Evolutionary conservation across 2,113 vertebrate species (phyloP).

Genomic region (Scomber colias): DNA sequence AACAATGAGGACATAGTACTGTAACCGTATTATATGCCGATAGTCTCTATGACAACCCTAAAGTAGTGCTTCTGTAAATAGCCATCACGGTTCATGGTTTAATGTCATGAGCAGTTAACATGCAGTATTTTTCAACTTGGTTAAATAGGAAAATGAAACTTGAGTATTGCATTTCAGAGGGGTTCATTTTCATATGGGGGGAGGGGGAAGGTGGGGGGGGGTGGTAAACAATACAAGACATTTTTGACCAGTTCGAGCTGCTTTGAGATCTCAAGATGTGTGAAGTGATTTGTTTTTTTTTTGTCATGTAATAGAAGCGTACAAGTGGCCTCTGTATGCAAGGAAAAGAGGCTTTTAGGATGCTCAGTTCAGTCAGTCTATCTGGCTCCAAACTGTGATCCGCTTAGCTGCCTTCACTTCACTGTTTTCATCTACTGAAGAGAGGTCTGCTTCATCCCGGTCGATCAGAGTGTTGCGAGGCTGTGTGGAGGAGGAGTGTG

Average conservation of each 20-base stretch:
- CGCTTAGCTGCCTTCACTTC: too few species aligned
- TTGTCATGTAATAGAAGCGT: not conserved
- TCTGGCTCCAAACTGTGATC: not conserved
- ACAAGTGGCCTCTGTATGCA: constrained; percentile 54
- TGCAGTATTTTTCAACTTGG: constrained; percentile 41
- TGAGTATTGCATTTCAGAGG: constrained; percentile 20
- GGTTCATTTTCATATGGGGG: not conserved
- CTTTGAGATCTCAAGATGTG: not conserved
- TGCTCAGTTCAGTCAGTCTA: not conserved
- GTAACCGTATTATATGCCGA: constrained; percentile 16
- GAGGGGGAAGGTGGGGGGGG: too few species aligned
- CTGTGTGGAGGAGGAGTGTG: not conserved
- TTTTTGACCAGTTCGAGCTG: not conserved
- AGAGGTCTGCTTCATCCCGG: too few species aligned
- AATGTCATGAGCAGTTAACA: constrained; percentile 18
- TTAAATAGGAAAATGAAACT: constrained; percentile 2
- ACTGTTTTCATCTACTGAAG: not conserved
- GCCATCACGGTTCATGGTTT: constrained; percentile 8
- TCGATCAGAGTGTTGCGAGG: not conserved
- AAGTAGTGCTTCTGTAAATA: constrained; percentile 50
- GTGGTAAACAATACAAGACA: not conserved
- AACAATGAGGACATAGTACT: constrained; percentile 39
- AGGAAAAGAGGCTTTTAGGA: not conserved
- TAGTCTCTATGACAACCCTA: constrained; percentile 46
- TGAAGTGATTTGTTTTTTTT: not conserved